A percentile compares a stretch with the other conserved stretches of the same genome.
These are phyloP conservation scores for Hypolimnas misippus DNA, from an alignment of 2,888 invertebrate species.

Conservation along the genomic window DNA sequence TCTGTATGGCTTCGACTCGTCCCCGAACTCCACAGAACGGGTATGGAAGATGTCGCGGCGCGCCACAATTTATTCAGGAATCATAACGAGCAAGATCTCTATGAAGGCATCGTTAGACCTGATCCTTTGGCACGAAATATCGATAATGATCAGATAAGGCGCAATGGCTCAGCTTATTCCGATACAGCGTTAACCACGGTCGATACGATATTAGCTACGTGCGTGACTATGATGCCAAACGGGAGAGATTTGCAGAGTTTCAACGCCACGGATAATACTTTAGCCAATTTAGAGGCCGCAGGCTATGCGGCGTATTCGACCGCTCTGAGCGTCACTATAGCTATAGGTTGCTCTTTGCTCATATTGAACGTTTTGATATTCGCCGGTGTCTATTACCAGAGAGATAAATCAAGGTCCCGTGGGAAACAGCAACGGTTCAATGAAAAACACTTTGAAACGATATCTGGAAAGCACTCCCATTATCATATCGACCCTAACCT, in stretches of 20 bases:
- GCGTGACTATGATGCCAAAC: slow-evolving; percentile 86
- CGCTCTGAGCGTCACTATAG: slow-evolving; percentile 90
- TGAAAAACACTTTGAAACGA: slow-evolving; percentile 89
- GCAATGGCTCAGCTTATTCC: slow-evolving; percentile 78
- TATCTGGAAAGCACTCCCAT: slow-evolving; percentile 90
- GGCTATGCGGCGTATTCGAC: slow-evolving; percentile 91
- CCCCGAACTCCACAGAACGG: slow-evolving; percentile 94
- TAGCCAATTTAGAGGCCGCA: slow-evolving; percentile 91
- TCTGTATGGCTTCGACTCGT: slow-evolving; percentile 97
- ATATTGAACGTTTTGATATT: slow-evolving; percentile 93
- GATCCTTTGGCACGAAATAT: slow-evolving; percentile 89
- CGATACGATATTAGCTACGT: slow-evolving; percentile 88
- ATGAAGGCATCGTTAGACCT: slow-evolving; percentile 94
- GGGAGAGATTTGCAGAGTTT: slow-evolving; percentile 78
- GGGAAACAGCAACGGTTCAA: slow-evolving; percentile 91
- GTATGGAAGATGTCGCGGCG: slow-evolving; percentile 94
- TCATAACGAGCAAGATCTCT: slow-evolving; percentile 94
- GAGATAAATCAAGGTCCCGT: slow-evolving; percentile 87
- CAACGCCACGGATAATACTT: slow-evolving; percentile 87
- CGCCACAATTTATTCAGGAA: slow-evolving; percentile 95
- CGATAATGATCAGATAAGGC: slow-evolving; percentile 85
- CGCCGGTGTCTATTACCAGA: slow-evolving; percentile 93
- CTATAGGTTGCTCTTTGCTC: slow-evolving; percentile 91
- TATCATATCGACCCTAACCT: slow-evolving; percentile 90
- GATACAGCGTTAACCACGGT: slow-evolving; percentile 87